Evolutionary conservation across 2,113 vertebrate genomes (phyloP), one percentile per base, ranked within the genome.

Genomic region (Raja brachyura): DNA sequence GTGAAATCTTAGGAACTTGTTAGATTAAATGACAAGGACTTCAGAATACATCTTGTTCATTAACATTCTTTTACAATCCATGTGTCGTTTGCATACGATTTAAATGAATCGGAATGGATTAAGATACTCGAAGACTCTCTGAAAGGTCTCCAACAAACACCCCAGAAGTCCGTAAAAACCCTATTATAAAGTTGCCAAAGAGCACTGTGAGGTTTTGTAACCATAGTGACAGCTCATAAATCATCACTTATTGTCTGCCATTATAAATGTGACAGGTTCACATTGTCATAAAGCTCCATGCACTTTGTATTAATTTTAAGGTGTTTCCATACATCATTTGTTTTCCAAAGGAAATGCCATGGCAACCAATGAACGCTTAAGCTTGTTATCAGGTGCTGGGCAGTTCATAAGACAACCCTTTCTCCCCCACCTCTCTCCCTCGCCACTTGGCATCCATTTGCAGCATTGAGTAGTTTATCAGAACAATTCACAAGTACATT

Each of bases 191-290:
- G 93, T 94, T 95, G 94, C 95, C 94, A 94, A 94, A 94, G 95
- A 94, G 95, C 94, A 95, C 94, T 76, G 0, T 94, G 96, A 95
- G 95, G 95, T 93, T 93, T 94, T 94, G 96, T 97, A 96, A 95
- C 96, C 95, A 97, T 96, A 96, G 96, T 94, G 96, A 95, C 95
- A 95, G 95, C 95, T 96, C 96, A 97, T 97, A 97, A 96, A 97
- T 97, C 96, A 97, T 95, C 96, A 96, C 95, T 97, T 97, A 96
- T 95, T 96, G 94, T 95, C 95, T 96, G 95, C 95, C 95, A 96
- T 96, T 96, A 96, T 95, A 94, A 95, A 95, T 94, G 95, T 96
- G 96, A 96, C 96, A 96, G 95, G 94, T 95, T 96, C 96, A 94
- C 94, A 94, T 94, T 94, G 93, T 94, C 94, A 96, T 95, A 96